Conservation (phyloP, 2,797 vertebrate species). For the Yasuhikotakia modesta region DNA sequence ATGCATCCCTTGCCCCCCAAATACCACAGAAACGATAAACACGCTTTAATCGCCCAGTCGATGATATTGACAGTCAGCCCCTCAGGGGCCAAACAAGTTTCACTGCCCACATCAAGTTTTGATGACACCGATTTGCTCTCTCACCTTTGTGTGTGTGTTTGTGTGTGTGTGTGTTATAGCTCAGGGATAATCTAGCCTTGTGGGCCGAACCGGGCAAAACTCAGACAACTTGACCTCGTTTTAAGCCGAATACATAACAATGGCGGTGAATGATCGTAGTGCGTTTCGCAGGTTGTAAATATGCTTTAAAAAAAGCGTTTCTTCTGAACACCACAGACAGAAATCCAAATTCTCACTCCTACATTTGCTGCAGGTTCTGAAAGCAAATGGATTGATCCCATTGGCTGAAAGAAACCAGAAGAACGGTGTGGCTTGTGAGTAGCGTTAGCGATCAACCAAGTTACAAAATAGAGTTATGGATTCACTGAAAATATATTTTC, state of each 20-base stretch:
- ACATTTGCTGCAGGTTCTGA: constrained; percentile 3
- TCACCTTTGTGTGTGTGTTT: constrained; percentile 31
- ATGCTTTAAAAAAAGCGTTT: constrained; percentile 6
- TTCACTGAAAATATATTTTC: constrained; percentile 55
- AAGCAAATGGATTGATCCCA: constrained; percentile 6
- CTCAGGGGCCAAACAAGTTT: constrained; percentile 34
- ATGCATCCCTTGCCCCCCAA: background rate
- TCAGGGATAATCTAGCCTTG: constrained; percentile 14
- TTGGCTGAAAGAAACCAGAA: constrained; percentile 13
- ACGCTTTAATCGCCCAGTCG: constrained; percentile 51
- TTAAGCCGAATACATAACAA: background rate
- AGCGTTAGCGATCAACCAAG: constrained; percentile 46
- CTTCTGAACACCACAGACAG: too few relatives aligned
- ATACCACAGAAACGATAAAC: constrained; percentile 50
- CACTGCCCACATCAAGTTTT: constrained; percentile 34
- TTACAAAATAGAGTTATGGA: constrained; percentile 41
- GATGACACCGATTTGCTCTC: constrained; percentile 13
- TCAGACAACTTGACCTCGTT: constrained; percentile 15
- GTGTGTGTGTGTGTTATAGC: constrained; percentile 20
- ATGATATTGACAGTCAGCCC: constrained; percentile 44
- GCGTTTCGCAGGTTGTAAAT: background rate
- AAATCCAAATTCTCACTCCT: constrained; percentile 5
- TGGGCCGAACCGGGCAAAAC: background rate
- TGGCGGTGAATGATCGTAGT: background rate
- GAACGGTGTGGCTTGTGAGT: constrained; percentile 14